Evolutionary conservation across 2,797 vertebrate species (phyloP).

Genomic region (Carapus acus): DNA sequence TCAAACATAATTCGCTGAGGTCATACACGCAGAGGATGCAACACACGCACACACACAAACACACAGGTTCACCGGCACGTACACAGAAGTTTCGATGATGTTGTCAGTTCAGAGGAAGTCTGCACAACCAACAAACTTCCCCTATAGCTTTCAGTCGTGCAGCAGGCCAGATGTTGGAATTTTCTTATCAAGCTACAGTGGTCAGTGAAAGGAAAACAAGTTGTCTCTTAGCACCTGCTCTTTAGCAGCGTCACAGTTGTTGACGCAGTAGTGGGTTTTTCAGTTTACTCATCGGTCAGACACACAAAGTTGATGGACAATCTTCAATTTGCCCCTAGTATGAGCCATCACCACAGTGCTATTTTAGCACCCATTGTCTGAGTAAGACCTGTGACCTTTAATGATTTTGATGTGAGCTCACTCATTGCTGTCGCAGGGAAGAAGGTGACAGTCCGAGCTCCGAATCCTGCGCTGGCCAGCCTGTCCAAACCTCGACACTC

Average conservation of each 20-base stretch:
- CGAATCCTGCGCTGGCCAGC: constrained; percentile 73
- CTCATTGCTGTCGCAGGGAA: constrained; percentile 68
- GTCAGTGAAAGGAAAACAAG: too few species aligned
- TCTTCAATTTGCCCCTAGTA: too few species aligned
- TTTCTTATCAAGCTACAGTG: constrained; percentile 22
- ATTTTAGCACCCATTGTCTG: neutral
- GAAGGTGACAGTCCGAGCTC: constrained; percentile 83
- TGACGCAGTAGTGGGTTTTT: too few species aligned
- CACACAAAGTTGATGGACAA: too few species aligned
- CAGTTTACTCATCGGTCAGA: too few species aligned
- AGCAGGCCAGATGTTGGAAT: constrained; percentile 11
- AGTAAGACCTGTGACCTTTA: neutral
- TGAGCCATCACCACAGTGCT: too few species aligned
- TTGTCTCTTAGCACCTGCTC: too few species aligned
- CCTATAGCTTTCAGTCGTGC: constrained; percentile 25
- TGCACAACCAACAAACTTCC: constrained; percentile 2
- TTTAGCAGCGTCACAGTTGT: too few species aligned
- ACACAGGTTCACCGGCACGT: too few species aligned
- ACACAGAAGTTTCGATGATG: constrained; percentile 19
- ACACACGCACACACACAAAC: constrained; percentile 1
- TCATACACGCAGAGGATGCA: constrained; percentile 3
- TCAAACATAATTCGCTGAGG: constrained; percentile 18
- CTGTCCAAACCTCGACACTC: constrained; percentile 76
- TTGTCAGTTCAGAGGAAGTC: constrained; percentile 40
- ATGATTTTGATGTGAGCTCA: constrained; percentile 13